phyloP scores from a whole-genome alignment of 2,797 vertebrate genomes.

The Arrhamphus sclerolepis region DNA sequence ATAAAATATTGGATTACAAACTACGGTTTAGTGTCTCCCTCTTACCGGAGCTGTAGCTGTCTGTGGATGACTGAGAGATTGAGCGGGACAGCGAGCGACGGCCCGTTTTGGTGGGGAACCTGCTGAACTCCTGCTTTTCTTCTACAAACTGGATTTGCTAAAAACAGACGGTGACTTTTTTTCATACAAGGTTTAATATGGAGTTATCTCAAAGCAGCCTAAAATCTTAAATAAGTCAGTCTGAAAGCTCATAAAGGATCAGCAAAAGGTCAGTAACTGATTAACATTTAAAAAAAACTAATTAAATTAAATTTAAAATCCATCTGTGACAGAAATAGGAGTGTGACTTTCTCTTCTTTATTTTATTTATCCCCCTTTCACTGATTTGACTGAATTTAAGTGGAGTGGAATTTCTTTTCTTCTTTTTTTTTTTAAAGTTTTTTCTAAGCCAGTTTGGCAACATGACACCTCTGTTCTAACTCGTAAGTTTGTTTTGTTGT shows the following conservation, averaged over 20 bases:
- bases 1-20: too few relatives aligned
- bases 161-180: conserved; percentile 4
- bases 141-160: conserved; percentile 98
- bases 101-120: conserved; percentile 92
- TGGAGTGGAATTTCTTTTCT: too few relatives aligned
- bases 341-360: too few relatives aligned
- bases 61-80: conserved; percentile 95
- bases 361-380: too few relatives aligned
- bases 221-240: neutral
- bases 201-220: neutral
- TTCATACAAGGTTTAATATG: neutral
- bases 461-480: conserved; percentile 7
- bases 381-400: too few relatives aligned
- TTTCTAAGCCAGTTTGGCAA: neutral
- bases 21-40: neutral
- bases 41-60: conserved; percentile 95
- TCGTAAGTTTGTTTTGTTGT: conserved; percentile 1
- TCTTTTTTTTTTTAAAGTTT: too few relatives aligned
- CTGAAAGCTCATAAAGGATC: too few relatives aligned
- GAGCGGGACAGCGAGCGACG: conserved; percentile 93
- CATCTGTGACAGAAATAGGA: too few relatives aligned
- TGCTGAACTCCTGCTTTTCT: conserved; percentile 96
- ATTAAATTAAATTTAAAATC: too few relatives aligned
- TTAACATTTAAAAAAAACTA: too few relatives aligned
- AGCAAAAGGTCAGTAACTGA: too few relatives aligned